phyloP scores from a whole-genome alignment of 30 jellyfish, hydroid and myxozoan species.

The Pseudorhiza aurosa region DNA sequence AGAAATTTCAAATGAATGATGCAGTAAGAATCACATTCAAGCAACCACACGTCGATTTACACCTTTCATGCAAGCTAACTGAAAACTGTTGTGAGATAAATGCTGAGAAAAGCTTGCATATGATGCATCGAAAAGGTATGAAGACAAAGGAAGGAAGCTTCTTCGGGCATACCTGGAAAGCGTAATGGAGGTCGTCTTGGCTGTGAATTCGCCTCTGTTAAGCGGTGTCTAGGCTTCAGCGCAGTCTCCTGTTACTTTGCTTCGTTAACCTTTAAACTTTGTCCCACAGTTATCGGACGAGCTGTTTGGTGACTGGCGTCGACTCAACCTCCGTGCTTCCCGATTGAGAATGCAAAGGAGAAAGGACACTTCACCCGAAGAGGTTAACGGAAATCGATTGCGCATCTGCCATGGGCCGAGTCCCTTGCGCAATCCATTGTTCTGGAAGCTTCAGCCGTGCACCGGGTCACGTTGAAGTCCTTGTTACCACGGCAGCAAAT shows the following conservation, averaged over 20 bases:
- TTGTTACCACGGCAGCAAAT: slow-evolving; percentile 17
- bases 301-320: background rate
- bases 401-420: slow-evolving; percentile 19
- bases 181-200: slow-evolving; percentile 14
- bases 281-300: background rate
- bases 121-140: too few species aligned
- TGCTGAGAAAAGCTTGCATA: too few species aligned
- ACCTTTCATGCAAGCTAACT: too few species aligned
- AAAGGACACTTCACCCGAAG: background rate
- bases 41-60: too few species aligned
- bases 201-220: background rate
- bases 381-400: background rate
- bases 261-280: background rate
- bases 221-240: background rate
- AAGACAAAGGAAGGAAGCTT: too few species aligned
- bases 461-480: slow-evolving; percentile 13
- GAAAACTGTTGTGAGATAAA: too few species aligned
- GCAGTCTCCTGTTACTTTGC: background rate
- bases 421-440: slow-evolving; percentile 33
- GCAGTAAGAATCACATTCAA: too few species aligned
- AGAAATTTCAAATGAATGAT: too few species aligned
- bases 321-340: background rate
- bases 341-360: background rate
- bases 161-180: slow-evolving; percentile 1
- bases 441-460: slow-evolving; percentile 62